Base-by-base conservation (phyloP, 1,140 invertebrate species). In the Varroa destructor region DNA sequence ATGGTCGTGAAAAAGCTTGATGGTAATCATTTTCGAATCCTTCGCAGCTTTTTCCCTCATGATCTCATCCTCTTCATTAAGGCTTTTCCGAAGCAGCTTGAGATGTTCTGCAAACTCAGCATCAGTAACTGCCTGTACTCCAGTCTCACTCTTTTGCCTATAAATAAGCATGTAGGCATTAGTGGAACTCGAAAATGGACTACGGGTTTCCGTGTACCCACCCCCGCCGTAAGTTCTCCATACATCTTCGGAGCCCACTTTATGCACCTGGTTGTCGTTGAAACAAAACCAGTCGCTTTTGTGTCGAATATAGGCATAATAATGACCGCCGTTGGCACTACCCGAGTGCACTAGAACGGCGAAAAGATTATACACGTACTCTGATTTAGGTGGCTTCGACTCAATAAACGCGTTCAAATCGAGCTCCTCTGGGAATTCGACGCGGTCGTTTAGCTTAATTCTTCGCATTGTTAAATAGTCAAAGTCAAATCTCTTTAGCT, bases 121-220 rank as follows among this genome's bases (percentile, higher is more conserved):
- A 12, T 82, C 79, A 73, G 83, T 81, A 78, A 89, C 87, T 36
- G 86, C 85, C 70, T 84, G 79, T 77, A 82, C 92, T 56, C 84
- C 80, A 61, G 84, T 79, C 71, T 83, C 83, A 80, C 91, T 87
- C 67, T 90, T 87, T 74, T 89, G 87, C 73, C 91, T 81, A 77
- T 93, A 94, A 87, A 93, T 91, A 37, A 94, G 82, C 90, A 94
- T 93, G 76, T 94, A 93, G 0, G 91, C 91, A 81, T 92, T 93
- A 56, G 90, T 91, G 77, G 89, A 91, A 73, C 88, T 89, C 75
- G 83, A 79, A 40, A 71, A 71, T 57, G 77, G 77, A 57, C 73
- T 73, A 54, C 71, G 56, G 12, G 72, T n/a, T 12, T 83, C 84
- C 74, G 86, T 81, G 54, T 81, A 81, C 1, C 85, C 82, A 57